Conservation (phyloP, 1,140 invertebrate genomes). For the Drosophila repletoides region DNA sequence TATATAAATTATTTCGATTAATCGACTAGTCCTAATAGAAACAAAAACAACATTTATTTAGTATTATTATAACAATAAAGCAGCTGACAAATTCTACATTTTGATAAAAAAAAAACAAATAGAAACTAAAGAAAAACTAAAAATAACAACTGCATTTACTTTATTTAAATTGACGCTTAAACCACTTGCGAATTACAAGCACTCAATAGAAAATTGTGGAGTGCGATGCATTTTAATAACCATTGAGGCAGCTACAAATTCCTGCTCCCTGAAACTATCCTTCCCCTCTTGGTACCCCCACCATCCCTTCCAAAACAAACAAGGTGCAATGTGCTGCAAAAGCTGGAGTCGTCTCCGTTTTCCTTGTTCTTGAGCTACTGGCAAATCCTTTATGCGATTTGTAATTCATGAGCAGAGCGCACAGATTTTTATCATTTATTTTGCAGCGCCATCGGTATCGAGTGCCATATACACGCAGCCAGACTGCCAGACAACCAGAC, state of each 20-base stretch:
- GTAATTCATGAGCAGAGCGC: slow-evolving; percentile 77
- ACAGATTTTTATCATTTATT: slow-evolving; percentile 81
- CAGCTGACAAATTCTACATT: slow-evolving; percentile 75
- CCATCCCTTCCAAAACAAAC: slow-evolving; percentile 18
- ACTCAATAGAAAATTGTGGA: slow-evolving; percentile 20
- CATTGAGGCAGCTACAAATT: background rate
- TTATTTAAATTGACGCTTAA: background rate
- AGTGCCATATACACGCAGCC: slow-evolving; percentile 1
- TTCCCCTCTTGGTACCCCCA: background rate
- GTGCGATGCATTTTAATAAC: slow-evolving; percentile 29
- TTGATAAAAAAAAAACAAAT: slow-evolving; percentile 55
- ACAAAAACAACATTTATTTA: slow-evolving; percentile 30
- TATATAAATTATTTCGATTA: slow-evolving; percentile 49
- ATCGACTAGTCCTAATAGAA: slow-evolving; percentile 49
- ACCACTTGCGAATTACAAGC: slow-evolving; percentile 27
- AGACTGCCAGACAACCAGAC: slow-evolving; percentile 31
- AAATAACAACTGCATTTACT: background rate
- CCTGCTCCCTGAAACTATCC: background rate
- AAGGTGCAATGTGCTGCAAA: slow-evolving; percentile 34
- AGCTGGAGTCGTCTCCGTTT: slow-evolving; percentile 6
- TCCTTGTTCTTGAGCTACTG: slow-evolving; percentile 52
- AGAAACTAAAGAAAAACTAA: background rate
- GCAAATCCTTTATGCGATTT: slow-evolving; percentile 80
- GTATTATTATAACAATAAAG: slow-evolving; percentile 56
- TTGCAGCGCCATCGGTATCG: slow-evolving; percentile 67